Evolutionary conservation across 2,113 vertebrate genomes (phyloP), one percentile per base, ranked within the genome.

Genomic region (Psophia crepitans): DNA sequence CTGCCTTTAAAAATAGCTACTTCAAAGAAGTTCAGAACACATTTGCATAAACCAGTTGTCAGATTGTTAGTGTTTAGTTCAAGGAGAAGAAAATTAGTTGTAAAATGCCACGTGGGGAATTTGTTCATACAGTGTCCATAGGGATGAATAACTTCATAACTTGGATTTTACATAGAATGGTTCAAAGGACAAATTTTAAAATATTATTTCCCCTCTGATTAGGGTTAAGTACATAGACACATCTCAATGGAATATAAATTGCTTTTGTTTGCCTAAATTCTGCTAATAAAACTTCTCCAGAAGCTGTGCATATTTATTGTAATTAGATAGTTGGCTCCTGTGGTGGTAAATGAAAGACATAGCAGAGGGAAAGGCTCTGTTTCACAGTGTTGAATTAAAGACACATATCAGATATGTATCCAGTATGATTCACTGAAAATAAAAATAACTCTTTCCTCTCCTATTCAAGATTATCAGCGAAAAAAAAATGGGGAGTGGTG

Each of bases 21-120:
- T 98, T 98, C 97, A 98, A 98, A 98, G 96, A 96, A 92, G 84
- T 93, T 87, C 76, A 96, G 73, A 96, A 87, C 76, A 61, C 12
- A 98, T 98, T 98, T 98, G 96, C 98, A 98, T 98, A 92, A 97
- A 82, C 11, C 65, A 32, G 90, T 87, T 95, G 89, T 96, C 96
- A 97, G 85, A 97, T 96, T 97, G 90, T 96, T 97, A 98, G 80
- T 96, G 90, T 90, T 97, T 97, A 96, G 76, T 97, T 97, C 78
- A 96, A 56, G 73, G 77, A 96, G 87, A 97, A 90, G 65, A 97
- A 97, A 98, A 97, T 97, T 96, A 97, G 84, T 97, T 97, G 54
- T 87, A 97, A 98, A 98, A 96, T 94, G 18, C 30, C 84, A 95
- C 44, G 66, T 94, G 87, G 89, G 86, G 70, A 96, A 96, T 97